phyloP scores from a whole-genome alignment of 2,113 vertebrate genomes.

The Chrysochloris asiatica region DNA sequence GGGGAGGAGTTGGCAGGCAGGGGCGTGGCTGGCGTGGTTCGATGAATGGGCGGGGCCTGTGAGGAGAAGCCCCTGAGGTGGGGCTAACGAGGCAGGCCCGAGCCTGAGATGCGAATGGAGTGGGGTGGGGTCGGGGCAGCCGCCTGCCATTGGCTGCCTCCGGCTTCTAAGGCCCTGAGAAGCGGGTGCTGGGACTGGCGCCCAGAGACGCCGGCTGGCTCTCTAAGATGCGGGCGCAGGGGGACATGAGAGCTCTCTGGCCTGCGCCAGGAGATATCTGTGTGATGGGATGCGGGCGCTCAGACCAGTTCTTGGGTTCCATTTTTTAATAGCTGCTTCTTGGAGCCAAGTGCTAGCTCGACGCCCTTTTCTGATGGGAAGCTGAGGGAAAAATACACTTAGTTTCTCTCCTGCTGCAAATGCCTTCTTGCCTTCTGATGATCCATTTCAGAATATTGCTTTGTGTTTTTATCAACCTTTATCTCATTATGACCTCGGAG shows the following conservation, averaged over 20 bases:
- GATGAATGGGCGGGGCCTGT: no score
- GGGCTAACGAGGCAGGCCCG: no score
- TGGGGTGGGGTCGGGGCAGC: conserved; percentile 44
- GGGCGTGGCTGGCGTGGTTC: neutral
- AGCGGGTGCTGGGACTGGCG: no score
- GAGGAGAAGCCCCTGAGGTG: neutral
- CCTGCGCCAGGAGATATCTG: no score
- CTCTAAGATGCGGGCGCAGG: no score
- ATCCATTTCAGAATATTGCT: neutral
- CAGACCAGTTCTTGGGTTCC: conserved; percentile 70
- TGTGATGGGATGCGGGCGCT: neutral
- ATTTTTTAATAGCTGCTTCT: conserved; percentile 35
- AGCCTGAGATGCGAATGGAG: no score
- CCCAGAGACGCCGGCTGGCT: no score
- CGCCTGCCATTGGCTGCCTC: conserved; percentile 78
- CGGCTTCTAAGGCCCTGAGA: no score
- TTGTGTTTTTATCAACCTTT: neutral
- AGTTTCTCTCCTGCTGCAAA: neutral
- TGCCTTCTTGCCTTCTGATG: neutral
- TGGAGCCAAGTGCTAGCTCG: conserved; percentile 49
- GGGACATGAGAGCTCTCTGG: no score
- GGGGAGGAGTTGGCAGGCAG: no score
- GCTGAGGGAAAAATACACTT: neutral
- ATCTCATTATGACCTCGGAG: neutral
- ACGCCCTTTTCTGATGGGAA: conserved; percentile 58